phyloP scores from a whole-genome alignment of 2,888 invertebrate species.

The Strigamia transsilvanica region DNA sequence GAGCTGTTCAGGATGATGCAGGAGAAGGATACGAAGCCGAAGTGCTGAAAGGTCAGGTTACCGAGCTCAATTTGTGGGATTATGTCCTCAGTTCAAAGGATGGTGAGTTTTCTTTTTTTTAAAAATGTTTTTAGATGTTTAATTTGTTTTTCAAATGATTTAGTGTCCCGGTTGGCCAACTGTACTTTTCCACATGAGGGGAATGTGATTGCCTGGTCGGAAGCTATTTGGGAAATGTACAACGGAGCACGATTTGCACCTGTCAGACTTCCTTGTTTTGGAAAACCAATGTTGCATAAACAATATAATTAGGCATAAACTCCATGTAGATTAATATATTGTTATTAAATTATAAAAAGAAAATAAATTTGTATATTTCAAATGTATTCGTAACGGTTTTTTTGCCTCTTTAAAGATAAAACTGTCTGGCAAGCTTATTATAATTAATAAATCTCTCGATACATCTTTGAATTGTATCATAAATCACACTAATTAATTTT shows the following conservation, averaged over 20 bases:
- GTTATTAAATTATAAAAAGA: conserved; percentile 13
- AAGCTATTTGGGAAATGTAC: conserved; percentile 39
- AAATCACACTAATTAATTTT: no score
- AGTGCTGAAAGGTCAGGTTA: conserved; percentile 31
- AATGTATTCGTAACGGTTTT: neutral
- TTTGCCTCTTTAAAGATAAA: no score
- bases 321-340: neutral
- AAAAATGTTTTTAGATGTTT: neutral
- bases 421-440: no score
- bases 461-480: no score
- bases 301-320: neutral
- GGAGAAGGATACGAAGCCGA: conserved; percentile 9
- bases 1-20: conserved; percentile 18
- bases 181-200: conserved; percentile 40
- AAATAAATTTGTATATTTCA: conserved; percentile 4
- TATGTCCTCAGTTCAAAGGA: conserved; percentile 14
- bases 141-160: neutral
- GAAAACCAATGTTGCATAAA: conserved; percentile 39
- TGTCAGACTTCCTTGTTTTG: conserved; percentile 39
- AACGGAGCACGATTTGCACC: conserved; percentile 41
- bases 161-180: conserved; percentile 22
- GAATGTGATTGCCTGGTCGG: conserved; percentile 28
- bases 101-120: neutral
- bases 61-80: conserved; percentile 37
- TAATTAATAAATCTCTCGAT: no score